Evolutionary conservation across 2,888 invertebrate genomes (phyloP), one percentile per base, ranked within the genome.

Genomic region (Monoplex corrugatus): DNA sequence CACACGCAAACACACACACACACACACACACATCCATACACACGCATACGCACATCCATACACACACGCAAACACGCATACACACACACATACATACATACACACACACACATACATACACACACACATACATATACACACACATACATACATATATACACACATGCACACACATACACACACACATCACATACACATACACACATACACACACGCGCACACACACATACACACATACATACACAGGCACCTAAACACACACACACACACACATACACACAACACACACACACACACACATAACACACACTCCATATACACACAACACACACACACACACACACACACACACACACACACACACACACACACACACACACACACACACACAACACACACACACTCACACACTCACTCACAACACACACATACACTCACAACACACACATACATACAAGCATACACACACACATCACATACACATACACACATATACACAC

Each of bases 61-160:
- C 1, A 50, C 16, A 50, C 1, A 50, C 3, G 23, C 16, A 50
- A 23, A 6, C 68, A 68, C 19, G n/a, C 68, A 68, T 6, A 68
- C 19, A 68, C 63, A 63, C 63, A 63, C 63, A 63, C 63, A 63
- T n/a, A 63, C 63, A 63, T n/a, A 63, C 63, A 63, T n/a, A 63
- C 63, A 63, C 63, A 63, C 63, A 63, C 63, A 63, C 63, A 63
- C 63, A 63, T n/a, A 63, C 63, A 63, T n/a, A 63, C 63, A 63
- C 63, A 63, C 63, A 63, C 63, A 63, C 63, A 63, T 35, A 80
- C 40, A 63, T n/a, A 63, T 3, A 63, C 63, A 63, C 63, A 63
- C 63, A 63, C 63, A 63, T n/a, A 63, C 63, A 63, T n/a, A 63
- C 63, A 63, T 3, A 63, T 3, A 10, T n/a, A 63, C 63, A 63